Evolutionary conservation across 64 coral and sea anemone species (phyloP).

Genomic region (Pocillopora damicornis): DNA sequence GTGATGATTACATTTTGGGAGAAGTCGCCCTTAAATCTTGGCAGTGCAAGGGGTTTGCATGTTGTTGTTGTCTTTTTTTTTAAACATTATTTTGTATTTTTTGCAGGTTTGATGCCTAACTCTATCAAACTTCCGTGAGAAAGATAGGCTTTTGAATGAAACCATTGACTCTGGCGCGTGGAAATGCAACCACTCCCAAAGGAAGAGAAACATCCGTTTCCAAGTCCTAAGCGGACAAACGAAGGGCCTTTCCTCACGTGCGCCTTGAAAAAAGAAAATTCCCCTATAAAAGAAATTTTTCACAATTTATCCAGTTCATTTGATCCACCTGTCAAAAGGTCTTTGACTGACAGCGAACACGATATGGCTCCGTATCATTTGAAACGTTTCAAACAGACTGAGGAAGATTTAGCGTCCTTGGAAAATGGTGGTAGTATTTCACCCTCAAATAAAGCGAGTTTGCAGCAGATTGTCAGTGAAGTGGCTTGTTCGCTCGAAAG

Average conservation of each 20-base stretch:
- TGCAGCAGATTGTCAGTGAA: conserved; percentile 2
- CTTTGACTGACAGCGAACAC: background rate
- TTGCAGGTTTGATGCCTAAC: too few species aligned
- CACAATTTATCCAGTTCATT: background rate
- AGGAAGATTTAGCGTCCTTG: background rate
- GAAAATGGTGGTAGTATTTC: background rate
- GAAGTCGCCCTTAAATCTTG: too few species aligned
- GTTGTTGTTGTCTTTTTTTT: too few species aligned
- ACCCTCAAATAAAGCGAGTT: background rate
- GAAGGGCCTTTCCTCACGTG: background rate
- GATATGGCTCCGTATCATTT: background rate
- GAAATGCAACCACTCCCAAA: background rate
- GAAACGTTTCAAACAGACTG: background rate
- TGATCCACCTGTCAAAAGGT: background rate
- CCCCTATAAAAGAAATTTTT: background rate
- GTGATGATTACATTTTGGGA: too few species aligned
- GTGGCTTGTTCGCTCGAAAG: background rate
- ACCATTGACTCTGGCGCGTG: background rate
- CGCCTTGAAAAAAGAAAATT: background rate
- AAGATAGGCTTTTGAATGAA: too few species aligned
- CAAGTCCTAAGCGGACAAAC: background rate
- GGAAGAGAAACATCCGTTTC: background rate
- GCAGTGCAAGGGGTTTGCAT: too few species aligned
- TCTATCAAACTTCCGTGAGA: too few species aligned
- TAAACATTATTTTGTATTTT: too few species aligned